Conservation (phyloP, 2,113 vertebrate genomes). For the Mionectes macconnelli region DNA sequence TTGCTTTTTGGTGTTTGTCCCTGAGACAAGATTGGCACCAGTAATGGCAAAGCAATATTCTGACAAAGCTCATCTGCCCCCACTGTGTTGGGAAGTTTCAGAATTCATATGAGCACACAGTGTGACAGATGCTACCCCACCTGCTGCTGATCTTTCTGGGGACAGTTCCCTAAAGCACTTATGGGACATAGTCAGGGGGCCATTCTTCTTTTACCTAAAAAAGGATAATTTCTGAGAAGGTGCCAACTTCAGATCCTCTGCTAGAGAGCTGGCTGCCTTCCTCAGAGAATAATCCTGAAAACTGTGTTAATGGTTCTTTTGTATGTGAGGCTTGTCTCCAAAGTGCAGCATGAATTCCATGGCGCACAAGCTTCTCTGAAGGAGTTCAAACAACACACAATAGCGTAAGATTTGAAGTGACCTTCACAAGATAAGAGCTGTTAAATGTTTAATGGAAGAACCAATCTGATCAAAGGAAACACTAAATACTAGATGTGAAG, state of each 20-base stretch:
- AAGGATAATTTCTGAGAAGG: background rate
- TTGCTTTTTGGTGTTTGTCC: background rate
- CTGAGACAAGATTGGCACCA: background rate
- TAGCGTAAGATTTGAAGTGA: background rate
- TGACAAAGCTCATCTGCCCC: background rate
- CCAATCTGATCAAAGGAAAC: background rate
- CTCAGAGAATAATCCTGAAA: background rate
- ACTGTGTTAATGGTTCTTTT: background rate
- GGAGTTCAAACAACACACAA: background rate
- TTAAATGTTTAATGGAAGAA: slow-evolving; percentile 8
- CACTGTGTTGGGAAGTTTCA: background rate
- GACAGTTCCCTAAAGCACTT: background rate
- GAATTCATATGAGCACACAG: background rate
- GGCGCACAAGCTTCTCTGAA: background rate
- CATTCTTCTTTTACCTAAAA: background rate
- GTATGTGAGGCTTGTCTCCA: background rate
- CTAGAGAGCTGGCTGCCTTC: background rate
- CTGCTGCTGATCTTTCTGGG: background rate
- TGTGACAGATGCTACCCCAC: accelerated
- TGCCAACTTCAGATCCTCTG: background rate
- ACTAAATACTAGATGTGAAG: background rate
- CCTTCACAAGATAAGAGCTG: background rate
- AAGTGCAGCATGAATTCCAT: background rate
- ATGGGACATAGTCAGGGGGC: background rate
- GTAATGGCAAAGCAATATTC: background rate